Evolutionary conservation across 2,113 vertebrate genomes (phyloP), one percentile per base, ranked within the genome.

Genomic region (Theristicus caerulescens): DNA sequence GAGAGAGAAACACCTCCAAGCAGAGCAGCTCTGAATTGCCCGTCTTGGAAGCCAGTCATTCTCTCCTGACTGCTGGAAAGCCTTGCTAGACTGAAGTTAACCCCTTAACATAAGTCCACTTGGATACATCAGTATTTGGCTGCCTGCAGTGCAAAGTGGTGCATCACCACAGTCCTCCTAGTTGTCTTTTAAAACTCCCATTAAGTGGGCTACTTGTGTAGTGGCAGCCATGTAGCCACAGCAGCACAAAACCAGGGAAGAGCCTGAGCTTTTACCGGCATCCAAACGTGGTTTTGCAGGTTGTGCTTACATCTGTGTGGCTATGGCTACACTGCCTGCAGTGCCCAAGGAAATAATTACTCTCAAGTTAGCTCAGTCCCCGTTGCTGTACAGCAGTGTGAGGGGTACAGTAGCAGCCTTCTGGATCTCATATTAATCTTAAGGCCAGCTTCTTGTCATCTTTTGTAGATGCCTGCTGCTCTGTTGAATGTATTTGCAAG

Each of bases 11-110:
- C n/a, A 20, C 6, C 29, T 58, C 34, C 34, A 40, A 65, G 20
- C 34, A 83, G 52, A 83, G 15, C 40, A 67, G 15, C 54, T 88
- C 80, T 18, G 40, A 47, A 34, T 34, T 67, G 66, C 18, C 27
- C 0, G 0, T 54, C 66, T 67, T 3, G 2, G 61, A 29, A 44
- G 26, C 40, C 36, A 18, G 11, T 26, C 10, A 0, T 73, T 80
- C 54, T 80, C 36, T 32, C 6, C 7, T n/a, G 29, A 14, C 25
- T 46, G 6, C 3, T 32, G 38, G 55, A 67, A 81, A 76, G 27
- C n/a, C 42, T 80, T 13, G 4, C 62, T 52, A 57, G 69, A 49
- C 42, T 62, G 49, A 44, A 31, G 12, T 46, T 64, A 76, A 42
- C 26, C 16, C 21, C 31, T 82, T 31, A n/a, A 47, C 24, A 0